Base-by-base conservation (phyloP, 2,888 invertebrate species). In the Hypena proboscidalis region DNA sequence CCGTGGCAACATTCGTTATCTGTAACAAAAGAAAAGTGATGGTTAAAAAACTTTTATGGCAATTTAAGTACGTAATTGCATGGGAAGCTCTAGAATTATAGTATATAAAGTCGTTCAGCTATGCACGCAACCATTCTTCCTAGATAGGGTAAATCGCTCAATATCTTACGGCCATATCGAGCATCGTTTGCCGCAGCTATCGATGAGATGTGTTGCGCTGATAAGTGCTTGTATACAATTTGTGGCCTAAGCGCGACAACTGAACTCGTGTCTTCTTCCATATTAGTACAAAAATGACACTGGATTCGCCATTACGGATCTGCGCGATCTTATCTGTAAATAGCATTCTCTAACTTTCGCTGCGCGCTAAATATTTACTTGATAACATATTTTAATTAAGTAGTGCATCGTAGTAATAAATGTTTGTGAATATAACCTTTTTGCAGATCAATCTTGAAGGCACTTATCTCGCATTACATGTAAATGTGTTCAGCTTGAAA, bases 1-100 rank as follows among this genome's bases (percentile, higher is more conserved):
- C 83, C 88, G 87, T 85, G 83, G 86, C 81, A 85, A 79, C 81
- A 85, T 85, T 80, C 57, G 75, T 76, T 84, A 84, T 88, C 90
- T 90, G 88, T 68, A 90, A 90, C 88, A 89, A 89, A 78, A 74
- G 76, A 80, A 74, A 70, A 71, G 70, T 67, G 70, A 70, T 74
- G 70, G 63, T 80, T 73, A 68, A 80, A 77, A 75, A 74, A 70
- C 51, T 55, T 74, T 72, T 74, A 75, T 67, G 50, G 70, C 66
- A 74, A 70, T 72, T 70, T 69, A 74, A 67, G 53, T 62, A 65
- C 64, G 55, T 72, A 74, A 74, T 77, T 77, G 75, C 75, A 69
- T 79, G 81, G 69, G 80, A 80, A 80, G 66, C 62, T 70, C 60
- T 60, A 67, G 69, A 74, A 71, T 67, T 69, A 65, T 68, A 58